phyloP scores from a whole-genome alignment of 2,113 vertebrate genomes.

The Ciconia maguari region DNA sequence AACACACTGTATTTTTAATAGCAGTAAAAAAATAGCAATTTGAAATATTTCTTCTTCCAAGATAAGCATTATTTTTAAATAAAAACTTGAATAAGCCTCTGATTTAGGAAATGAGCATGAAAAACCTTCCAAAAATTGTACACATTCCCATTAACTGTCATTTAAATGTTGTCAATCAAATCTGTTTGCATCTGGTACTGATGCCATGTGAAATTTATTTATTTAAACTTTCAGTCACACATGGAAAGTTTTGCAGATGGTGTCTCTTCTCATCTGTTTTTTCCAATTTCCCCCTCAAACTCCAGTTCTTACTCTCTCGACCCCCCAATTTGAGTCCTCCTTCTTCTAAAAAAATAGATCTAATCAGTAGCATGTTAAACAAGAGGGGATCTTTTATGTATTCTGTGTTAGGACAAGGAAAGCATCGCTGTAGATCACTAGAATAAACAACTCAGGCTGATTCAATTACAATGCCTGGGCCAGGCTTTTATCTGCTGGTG shows the following conservation, averaged over 20 bases:
- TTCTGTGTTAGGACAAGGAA: constrained; percentile 88
- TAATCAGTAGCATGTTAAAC: constrained; percentile 93
- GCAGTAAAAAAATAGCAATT: background rate
- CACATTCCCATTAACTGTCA: constrained; percentile 69
- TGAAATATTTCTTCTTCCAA: background rate
- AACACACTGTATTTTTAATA: background rate
- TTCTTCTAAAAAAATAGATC: constrained; percentile 80
- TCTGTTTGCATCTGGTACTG: constrained; percentile 73
- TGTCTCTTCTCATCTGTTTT: constrained; percentile 67
- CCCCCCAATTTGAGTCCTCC: constrained; percentile 27
- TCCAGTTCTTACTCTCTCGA: constrained; percentile 22
- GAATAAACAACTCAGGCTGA: constrained; percentile 94
- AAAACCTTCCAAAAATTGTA: background rate
- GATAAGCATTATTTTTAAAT: background rate
- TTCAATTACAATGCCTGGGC: constrained; percentile 93
- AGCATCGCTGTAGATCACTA: constrained; percentile 88
- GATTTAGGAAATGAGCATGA: background rate
- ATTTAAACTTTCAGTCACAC: constrained; percentile 89
- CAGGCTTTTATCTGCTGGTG: constrained; percentile 91
- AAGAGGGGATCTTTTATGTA: constrained; percentile 94
- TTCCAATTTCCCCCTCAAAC: background rate
- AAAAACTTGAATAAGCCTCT: background rate
- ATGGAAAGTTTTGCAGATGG: constrained; percentile 90
- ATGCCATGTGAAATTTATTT: constrained; percentile 79
- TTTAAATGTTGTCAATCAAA: constrained; percentile 80